phyloP scores from a whole-genome alignment of 2,888 invertebrate species.

The Muscina levida region DNA sequence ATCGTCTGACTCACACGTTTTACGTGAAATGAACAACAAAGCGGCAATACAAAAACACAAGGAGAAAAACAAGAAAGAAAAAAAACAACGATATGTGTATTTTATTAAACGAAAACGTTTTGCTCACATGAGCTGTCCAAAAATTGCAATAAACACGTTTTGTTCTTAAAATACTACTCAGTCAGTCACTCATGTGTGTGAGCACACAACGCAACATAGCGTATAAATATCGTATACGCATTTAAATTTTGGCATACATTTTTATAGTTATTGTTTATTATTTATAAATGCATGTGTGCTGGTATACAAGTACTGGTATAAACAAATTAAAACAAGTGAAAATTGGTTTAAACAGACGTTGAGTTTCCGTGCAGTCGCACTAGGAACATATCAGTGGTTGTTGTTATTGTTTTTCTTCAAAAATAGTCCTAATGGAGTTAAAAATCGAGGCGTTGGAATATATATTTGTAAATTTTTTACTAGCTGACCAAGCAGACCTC shows the following conservation, averaged over 20 bases:
- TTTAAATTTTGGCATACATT: conserved; percentile 29
- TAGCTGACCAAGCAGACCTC: no score
- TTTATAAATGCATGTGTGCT: no score
- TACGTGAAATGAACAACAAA: neutral
- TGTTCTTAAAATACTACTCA: conserved; percentile 9
- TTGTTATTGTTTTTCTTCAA: no score
- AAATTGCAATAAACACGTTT: conserved; percentile 54
- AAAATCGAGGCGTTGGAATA: no score
- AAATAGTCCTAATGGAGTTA: no score
- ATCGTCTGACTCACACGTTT: conserved; percentile 35
- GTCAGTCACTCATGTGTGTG: conserved; percentile 15
- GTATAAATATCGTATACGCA: conserved; percentile 10
- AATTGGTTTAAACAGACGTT: neutral
- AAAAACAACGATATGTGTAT: conserved; percentile 7
- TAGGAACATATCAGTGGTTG: no score
- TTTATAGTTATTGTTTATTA: conserved; percentile 34
- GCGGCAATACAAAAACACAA: neutral
- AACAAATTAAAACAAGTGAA: conserved; percentile 4
- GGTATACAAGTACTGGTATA: no score
- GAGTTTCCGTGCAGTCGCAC: no score
- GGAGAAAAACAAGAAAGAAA: neutral
- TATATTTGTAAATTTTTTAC: no score
- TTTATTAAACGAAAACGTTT: conserved; percentile 51
- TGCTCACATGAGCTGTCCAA: conserved; percentile 46
- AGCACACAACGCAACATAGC: no score